Conservation (phyloP, 2,888 invertebrate species). For the Eupithecia centaureata region DNA sequence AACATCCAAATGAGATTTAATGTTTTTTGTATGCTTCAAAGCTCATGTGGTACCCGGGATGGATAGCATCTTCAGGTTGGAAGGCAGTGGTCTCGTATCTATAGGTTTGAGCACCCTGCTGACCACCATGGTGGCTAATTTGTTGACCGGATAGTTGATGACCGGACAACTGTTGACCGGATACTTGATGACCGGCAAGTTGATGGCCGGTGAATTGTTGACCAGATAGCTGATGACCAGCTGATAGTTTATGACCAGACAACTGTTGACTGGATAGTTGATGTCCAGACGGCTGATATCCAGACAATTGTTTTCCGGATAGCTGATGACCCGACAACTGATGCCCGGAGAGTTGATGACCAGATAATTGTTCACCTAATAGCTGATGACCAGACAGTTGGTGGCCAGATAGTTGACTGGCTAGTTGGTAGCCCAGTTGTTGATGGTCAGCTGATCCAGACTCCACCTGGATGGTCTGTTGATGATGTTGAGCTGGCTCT, state of each 20-base stretch:
- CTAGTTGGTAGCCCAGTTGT: neutral
- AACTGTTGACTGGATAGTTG: neutral
- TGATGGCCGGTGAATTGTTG: conserved; percentile 2
- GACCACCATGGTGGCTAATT: conserved; percentile 4
- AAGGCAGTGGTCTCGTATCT: conserved; percentile 17
- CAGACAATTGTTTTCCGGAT: neutral
- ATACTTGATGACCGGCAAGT: conserved; percentile 10
- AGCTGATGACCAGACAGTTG: neutral
- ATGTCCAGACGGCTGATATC: neutral
- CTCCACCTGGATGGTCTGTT: conserved; percentile 13
- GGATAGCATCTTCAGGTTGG: conserved; percentile 16
- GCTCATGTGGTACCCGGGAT: conserved; percentile 15
- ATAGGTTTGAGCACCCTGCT: conserved; percentile 12
- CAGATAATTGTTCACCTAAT: neutral
- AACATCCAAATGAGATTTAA: neutral
- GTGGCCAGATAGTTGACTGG: conserved; percentile 4
- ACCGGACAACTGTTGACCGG: conserved; percentile 2
- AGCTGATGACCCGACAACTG: conserved; percentile 1
- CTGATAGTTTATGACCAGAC: neutral
- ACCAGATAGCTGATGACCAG: conserved; percentile 2
- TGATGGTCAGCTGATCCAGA: conserved; percentile 4
- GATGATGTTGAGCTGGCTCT: conserved; percentile 15
- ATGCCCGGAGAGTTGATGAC: conserved; percentile 10
- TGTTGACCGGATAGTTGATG: conserved; percentile 8
- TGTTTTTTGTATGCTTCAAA: conserved; percentile 1